Evolutionary conservation across 2,113 vertebrate genomes (phyloP).

Genomic region (Bagarius yarrelli): DNA sequence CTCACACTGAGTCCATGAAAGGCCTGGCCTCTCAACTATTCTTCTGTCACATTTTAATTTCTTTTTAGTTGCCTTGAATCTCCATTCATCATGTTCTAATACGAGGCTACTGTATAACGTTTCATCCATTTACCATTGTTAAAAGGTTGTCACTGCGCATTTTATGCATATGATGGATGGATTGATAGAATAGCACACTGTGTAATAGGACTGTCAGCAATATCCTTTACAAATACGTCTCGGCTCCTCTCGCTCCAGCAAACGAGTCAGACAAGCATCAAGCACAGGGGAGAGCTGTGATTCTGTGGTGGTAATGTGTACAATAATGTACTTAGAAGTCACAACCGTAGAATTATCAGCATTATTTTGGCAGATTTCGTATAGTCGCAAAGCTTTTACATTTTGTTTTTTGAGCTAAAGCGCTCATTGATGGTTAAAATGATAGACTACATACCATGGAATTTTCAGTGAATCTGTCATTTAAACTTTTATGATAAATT

Average conservation of each 20-base stretch:
- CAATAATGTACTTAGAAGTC: background rate
- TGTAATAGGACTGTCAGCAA: conserved; percentile 66
- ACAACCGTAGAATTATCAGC: background rate
- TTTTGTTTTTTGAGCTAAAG: too few relatives aligned
- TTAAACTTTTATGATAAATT: too few relatives aligned
- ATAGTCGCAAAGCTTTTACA: too few relatives aligned
- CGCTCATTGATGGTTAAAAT: too few relatives aligned
- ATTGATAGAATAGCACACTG: conserved; percentile 71
- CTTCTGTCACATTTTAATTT: conserved; percentile 78
- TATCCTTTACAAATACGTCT: conserved; percentile 64
- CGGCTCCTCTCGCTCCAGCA: conserved; percentile 57
- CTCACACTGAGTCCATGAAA: conserved; percentile 78
- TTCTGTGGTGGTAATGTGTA: conserved; percentile 49
- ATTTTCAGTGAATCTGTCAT: too few relatives aligned
- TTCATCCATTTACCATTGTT: conserved; percentile 78
- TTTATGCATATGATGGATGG: conserved; percentile 71
- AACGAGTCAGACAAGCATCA: conserved; percentile 55
- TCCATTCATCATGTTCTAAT: conserved; percentile 63
- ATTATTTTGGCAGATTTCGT: too few relatives aligned
- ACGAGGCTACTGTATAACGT: conserved; percentile 66
- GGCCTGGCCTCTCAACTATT: conserved; percentile 76
- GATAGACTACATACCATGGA: too few relatives aligned
- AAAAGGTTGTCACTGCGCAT: conserved; percentile 74
- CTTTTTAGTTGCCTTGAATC: conserved; percentile 76
- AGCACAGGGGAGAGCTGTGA: conserved; percentile 62